phyloP scores from a whole-genome alignment of 2,888 invertebrate genomes.

The Ptilodon capucinus region DNA sequence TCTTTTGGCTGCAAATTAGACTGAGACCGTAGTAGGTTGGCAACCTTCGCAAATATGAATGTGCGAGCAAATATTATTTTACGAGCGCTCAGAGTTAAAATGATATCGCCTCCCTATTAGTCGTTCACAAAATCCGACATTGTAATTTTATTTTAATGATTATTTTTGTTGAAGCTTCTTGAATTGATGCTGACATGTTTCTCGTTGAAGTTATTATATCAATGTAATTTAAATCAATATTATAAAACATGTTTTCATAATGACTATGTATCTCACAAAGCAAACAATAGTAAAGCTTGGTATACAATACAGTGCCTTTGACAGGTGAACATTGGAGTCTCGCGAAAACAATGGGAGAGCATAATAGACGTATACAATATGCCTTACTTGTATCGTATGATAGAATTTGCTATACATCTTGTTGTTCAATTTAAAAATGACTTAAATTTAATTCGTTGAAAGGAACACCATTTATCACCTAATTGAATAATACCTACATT shows the following conservation, averaged over 20 bases:
- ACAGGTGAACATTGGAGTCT: constrained; percentile 5
- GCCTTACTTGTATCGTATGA: too few species aligned
- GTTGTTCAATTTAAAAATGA: too few species aligned
- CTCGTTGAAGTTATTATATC: constrained; percentile 9
- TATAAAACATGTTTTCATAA: not conserved
- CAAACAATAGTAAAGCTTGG: constrained; percentile 13
- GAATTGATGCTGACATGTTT: not conserved
- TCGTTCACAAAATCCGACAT: not conserved
- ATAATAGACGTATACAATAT: too few species aligned
- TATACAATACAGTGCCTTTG: constrained; percentile 21
- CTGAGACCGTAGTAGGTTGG: constrained; percentile 18
- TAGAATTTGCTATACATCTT: too few species aligned
- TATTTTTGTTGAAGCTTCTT: not conserved
- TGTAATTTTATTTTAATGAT: not conserved
- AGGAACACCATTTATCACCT: too few species aligned
- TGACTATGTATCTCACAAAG: not conserved
- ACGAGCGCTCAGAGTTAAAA: not conserved
- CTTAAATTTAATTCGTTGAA: too few species aligned
- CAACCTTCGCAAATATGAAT: too few species aligned
- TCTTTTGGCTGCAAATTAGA: not conserved
- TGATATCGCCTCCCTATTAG: not conserved
- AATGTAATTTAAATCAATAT: too few species aligned
- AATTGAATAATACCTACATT: too few species aligned
- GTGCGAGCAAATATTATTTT: constrained; percentile 22
- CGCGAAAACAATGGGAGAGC: not conserved